Evolutionary conservation across 2,888 invertebrate species (phyloP), one percentile per base, ranked within the genome.

Genomic region (Coleophora deauratella): DNA sequence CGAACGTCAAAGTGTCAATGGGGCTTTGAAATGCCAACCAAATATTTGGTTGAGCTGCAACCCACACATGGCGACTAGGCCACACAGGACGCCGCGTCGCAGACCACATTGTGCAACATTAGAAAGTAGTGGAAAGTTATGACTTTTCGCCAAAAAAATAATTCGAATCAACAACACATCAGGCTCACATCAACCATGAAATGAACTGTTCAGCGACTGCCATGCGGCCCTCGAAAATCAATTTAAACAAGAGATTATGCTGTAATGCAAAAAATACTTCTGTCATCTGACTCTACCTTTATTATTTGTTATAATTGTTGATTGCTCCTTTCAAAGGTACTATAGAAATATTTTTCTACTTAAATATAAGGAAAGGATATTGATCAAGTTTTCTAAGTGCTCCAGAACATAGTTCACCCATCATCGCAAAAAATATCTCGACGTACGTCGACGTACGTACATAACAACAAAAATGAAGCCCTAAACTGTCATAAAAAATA

Each of bases 21-120:
- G 74, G 68, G 63, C 72, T 76, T 79, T 72, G 64, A 72, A 81
- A 78, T 62, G 51, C 58, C 69, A 72, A 70, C 71, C 75, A 78
- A 82, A 84, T 80, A 79, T 82, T 78, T 75, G 69, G 64, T 57
- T 51, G 59, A 52, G 59, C 56, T 50, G 62, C 69, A 70, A 70
- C 72, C 73, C 78, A 77, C 80, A 78, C 78, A 72, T 73, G 71
- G 74, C 55, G 57, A 33, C 42, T 47, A 55, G 76, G 68, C 85
- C 84, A 82, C 84, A 84, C 85, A 85, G 69, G 76, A 65, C 55
- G 82, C 54, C 55, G 50, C 52, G 31, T 21, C 21, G 51, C 57
- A 62, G 55, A 50, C 57, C 67, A 60, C 59, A 66, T 68, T 72
- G 70, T 72, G 71, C 72, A 71, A 77, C 54, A 66, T 71, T 70